Evolutionary conservation across 2,888 invertebrate species (phyloP).

Genomic region (Allolobophora icterica): DNA sequence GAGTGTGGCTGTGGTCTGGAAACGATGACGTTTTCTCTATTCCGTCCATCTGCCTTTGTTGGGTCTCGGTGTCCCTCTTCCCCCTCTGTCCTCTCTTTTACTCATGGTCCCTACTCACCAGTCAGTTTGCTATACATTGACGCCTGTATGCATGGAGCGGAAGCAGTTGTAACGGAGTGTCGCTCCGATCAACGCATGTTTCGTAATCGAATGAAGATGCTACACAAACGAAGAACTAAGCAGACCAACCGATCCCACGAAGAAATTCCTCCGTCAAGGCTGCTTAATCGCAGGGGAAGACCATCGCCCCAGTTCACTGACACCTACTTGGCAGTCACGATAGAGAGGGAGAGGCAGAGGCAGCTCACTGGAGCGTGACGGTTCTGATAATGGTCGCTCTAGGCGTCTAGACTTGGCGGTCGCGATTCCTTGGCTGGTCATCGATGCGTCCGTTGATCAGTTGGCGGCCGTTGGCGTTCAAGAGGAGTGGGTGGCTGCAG

Average conservation of each 20-base stretch:
- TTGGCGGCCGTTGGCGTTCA: not conserved
- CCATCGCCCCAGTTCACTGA: not conserved
- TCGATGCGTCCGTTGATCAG: not conserved
- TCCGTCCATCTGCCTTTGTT: not conserved
- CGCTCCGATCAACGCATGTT: too few relatives aligned
- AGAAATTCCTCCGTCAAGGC: too few relatives aligned
- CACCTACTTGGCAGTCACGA: not conserved
- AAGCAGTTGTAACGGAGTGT: too few relatives aligned
- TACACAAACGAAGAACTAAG: too few relatives aligned
- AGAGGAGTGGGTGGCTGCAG: not conserved
- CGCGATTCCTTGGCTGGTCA: not conserved
- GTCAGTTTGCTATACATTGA: too few relatives aligned
- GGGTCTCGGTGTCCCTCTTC: not conserved
- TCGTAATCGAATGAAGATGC: too few relatives aligned
- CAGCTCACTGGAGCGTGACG: not conserved
- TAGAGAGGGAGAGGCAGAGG: not conserved
- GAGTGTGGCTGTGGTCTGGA: not conserved
- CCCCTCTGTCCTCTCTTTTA: not conserved
- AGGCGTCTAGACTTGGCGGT: not conserved
- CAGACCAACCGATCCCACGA: too few relatives aligned
- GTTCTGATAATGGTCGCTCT: conserved; percentile 8
- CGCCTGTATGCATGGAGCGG: too few relatives aligned
- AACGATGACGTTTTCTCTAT: not conserved
- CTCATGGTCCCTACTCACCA: too few relatives aligned
- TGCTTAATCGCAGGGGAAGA: too few relatives aligned